Evolutionary conservation across 2,113 vertebrate genomes (phyloP).

Genomic region (Gadus chalcogrammus): DNA sequence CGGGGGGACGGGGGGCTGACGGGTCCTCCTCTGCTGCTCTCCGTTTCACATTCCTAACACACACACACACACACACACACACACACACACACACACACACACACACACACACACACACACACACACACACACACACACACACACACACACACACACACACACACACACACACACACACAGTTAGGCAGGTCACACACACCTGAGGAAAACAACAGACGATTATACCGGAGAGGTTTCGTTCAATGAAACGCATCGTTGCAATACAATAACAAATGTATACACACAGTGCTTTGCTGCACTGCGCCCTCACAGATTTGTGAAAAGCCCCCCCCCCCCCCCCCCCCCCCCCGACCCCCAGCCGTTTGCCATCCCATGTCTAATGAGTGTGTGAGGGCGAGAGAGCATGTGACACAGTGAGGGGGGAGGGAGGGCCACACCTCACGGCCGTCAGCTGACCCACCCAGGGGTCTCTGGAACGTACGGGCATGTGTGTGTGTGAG

Average conservation of each 20-base stretch:
- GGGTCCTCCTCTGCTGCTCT: constrained; percentile 78
- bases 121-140: constrained; percentile 7
- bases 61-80: constrained; percentile 13
- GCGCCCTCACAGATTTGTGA: constrained; percentile 23
- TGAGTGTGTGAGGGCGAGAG: constrained; percentile 14
- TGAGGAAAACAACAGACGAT: no score
- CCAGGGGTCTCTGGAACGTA: neutral
- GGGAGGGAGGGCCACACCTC: constrained; percentile 13
- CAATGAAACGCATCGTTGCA: no score
- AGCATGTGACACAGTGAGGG: constrained; percentile 33
- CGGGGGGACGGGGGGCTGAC: constrained; percentile 83
- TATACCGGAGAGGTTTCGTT: no score
- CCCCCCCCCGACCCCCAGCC: neutral
- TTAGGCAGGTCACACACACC: no score
- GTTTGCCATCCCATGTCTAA: constrained; percentile 41
- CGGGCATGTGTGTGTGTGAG: neutral
- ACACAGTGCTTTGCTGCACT: no score
- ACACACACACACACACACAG: neutral
- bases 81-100: constrained; percentile 2
- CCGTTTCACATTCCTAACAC: constrained; percentile 92
- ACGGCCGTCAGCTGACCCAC: constrained; percentile 40
- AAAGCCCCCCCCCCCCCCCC: neutral
- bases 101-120: neutral
- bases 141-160: constrained; percentile 1
- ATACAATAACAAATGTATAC: no score